Conservation (phyloP, 2,113 vertebrate genomes). For the Peucedramus taeniatus region DNA sequence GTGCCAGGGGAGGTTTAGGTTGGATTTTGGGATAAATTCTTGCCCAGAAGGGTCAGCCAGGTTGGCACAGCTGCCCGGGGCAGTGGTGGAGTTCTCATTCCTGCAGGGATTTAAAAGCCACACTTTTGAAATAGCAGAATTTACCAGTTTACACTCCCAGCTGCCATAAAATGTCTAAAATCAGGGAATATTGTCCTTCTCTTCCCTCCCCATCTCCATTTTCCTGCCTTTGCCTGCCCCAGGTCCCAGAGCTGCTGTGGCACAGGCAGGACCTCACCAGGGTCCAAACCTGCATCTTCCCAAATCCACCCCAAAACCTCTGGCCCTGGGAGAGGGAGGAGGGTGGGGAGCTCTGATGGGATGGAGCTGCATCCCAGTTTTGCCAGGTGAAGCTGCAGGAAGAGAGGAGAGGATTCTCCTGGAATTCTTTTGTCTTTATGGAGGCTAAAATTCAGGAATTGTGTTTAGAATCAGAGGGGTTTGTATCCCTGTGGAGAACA, state of each 20-base stretch:
- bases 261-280: rapidly evolving
- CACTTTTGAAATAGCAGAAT: neutral
- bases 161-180: neutral
- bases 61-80: neutral
- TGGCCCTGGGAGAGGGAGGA: neutral
- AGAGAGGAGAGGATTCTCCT: neutral
- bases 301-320: neutral
- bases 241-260: no score
- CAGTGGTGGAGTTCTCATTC: neutral
- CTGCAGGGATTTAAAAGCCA: neutral
- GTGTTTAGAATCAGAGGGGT: neutral
- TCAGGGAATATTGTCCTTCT: rapidly evolving
- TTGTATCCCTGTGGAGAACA: neutral
- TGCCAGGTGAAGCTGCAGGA: neutral
- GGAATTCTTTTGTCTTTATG: neutral
- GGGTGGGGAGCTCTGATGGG: neutral
- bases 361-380: neutral
- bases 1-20: neutral
- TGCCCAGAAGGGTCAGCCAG: neutral
- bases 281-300: neutral
- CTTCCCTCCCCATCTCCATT: rapidly evolving
- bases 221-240: neutral
- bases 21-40: neutral
- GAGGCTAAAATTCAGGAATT: neutral
- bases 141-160: neutral